These are phyloP conservation scores for Hypanus sabinus DNA, from an alignment of 2,113 vertebrate species.

Conservation along the genomic window DNA sequence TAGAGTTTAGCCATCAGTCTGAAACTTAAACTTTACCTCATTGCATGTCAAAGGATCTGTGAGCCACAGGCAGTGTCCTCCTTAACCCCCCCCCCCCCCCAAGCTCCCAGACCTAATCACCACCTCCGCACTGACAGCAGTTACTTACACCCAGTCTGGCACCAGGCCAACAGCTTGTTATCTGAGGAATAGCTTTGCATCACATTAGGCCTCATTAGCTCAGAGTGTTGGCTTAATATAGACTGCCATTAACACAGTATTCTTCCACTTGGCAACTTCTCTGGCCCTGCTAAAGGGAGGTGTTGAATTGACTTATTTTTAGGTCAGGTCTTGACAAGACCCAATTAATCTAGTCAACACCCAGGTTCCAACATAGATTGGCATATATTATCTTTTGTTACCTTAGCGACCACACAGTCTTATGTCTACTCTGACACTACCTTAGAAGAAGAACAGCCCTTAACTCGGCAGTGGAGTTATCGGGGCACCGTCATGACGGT, in stretches of 20 bases:
- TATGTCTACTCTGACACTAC: background rate
- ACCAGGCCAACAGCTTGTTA: background rate
- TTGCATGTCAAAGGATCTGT: background rate
- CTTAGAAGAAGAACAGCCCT: too few species aligned
- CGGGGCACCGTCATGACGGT: too few species aligned
- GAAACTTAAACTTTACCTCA: background rate
- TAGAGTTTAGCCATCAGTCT: background rate
- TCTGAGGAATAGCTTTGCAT: background rate
- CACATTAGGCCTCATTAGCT: conserved; percentile 20
- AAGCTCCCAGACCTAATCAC: background rate
- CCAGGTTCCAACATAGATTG: background rate
- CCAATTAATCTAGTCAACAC: background rate
- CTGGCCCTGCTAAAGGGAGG: background rate
- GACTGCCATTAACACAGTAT: background rate
- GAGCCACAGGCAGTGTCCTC: background rate
- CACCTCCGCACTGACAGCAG: background rate
- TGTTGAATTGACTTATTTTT: conserved; percentile 6
- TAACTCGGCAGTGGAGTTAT: too few species aligned
- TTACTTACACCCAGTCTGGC: background rate
- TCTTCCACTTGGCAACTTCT: background rate
- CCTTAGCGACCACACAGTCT: background rate
- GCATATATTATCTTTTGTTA: background rate
- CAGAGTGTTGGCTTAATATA: conserved; percentile 6
- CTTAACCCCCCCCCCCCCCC: background rate
- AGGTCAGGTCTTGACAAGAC: background rate